Base-by-base conservation (phyloP, 2,113 vertebrate species). In the Alethe diademata region DNA sequence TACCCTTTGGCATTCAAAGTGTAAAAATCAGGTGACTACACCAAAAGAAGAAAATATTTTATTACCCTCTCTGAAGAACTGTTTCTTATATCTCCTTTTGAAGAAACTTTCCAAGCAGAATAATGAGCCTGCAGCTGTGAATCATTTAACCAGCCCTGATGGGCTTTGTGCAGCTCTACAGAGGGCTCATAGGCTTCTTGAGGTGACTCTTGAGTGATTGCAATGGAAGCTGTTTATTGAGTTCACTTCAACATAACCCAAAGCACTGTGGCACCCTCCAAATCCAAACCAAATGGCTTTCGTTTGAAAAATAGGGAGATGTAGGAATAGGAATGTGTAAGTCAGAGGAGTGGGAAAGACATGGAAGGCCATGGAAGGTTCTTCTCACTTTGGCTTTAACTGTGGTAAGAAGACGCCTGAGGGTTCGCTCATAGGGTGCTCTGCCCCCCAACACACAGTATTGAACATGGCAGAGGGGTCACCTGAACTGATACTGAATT, bases 391-490 rank as follows among this genome's bases (percentile, higher is more conserved):
- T 38, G n/a, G 16, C 56, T 57, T 36, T 36, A 18, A 4, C 7
- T 19, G 38, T 25, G n/a, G 4, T 11, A 24, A 78, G 57, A 48
- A 56, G 45, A 40, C 19, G 20, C 15, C 18, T 29, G 24, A 22
- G 19, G 35, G 6, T 17, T 45, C 0, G 0, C 13, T 40, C 17
- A 23, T 4, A 15, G 51, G 29, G 26, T 36, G 6, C 28, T 48
- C 40, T 40, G 5, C 8, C n/a, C 38, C 29, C 28, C 7, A 26
- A 18, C 12, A 18, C 36, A 2, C 10, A 1, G 1, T 9, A 4
- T 1, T 12, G 29, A 80, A 36, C 4, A 3, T 0, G 2, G 14
- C 29, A 14, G 40, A 28, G 22, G 4, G 28, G 25, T 8, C 28
- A 54, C 18, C 35, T 16, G 16, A 45, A 33, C 36, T 58, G 20